Percentiles rank a stretch among this genome's conserved stretches.
Evolutionary conservation across 2,113 vertebrate genomes (phyloP).

Genomic region (Spermophilus dauricus): DNA sequence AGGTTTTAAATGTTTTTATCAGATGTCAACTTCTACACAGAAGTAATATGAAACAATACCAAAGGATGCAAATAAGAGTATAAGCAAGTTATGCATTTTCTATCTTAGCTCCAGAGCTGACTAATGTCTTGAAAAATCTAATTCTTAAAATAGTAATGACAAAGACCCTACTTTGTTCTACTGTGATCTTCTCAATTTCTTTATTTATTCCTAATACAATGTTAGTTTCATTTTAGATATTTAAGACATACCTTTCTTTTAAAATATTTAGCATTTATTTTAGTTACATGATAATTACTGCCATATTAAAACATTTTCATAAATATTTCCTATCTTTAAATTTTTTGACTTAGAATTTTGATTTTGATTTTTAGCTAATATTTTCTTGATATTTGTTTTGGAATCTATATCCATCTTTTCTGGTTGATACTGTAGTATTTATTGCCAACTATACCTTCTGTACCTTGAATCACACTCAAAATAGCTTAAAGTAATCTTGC

Average conservation of each 20-base stretch:
- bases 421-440: neutral
- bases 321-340: conserved; percentile 20
- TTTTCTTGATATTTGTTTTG: neutral
- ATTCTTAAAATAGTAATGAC: conserved; percentile 1
- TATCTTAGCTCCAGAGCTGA: neutral
- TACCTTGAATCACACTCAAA: conserved; percentile 52
- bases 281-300: neutral
- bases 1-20: conserved; percentile 35
- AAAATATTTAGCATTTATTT: conserved; percentile 11
- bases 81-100: neutral
- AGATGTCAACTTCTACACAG: neutral
- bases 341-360: neutral
- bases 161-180: conserved; percentile 6
- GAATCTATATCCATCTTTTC: conserved; percentile 19
- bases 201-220: neutral
- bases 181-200: neutral
- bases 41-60: conserved; percentile 22
- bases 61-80: conserved; percentile 46
- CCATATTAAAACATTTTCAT: neutral
- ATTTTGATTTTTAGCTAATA: conserved; percentile 20
- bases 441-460: conserved; percentile 25
- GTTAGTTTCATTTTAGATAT: neutral
- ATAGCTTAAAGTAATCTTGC: neutral
- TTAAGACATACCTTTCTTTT: neutral
- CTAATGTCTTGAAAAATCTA: neutral